These are phyloP conservation scores for Anthopleura sola DNA, from an alignment of 64 coral and sea anemone genomes.

Conservation along the genomic window DNA sequence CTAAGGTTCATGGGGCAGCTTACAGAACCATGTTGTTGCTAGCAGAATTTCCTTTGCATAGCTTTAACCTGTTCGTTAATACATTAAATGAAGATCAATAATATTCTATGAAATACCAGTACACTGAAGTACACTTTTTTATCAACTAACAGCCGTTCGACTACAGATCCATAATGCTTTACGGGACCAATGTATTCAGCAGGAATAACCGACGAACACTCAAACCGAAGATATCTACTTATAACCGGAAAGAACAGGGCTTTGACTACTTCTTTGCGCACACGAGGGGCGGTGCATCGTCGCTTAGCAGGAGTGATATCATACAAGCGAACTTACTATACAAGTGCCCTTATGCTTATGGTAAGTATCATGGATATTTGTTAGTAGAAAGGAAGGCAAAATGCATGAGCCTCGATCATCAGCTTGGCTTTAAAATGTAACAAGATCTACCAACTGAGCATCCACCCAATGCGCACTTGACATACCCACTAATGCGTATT, in stretches of 20 bases:
- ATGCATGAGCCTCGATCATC: no score
- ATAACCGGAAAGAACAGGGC: slow-evolving; percentile 31
- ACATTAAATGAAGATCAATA: no score
- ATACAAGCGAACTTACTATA: slow-evolving; percentile 80
- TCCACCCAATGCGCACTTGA: background rate
- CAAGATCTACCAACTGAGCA: background rate
- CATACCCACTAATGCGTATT: background rate
- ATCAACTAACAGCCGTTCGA: slow-evolving; percentile 19
- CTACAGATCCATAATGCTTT: slow-evolving; percentile 66
- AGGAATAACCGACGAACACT: slow-evolving; percentile 41
- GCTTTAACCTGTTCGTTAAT: no score
- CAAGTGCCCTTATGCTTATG: slow-evolving; percentile 67
- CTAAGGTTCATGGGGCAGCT: no score
- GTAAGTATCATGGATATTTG: background rate
- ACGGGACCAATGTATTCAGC: slow-evolving; percentile 41
- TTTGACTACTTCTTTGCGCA: slow-evolving; percentile 17
- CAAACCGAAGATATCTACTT: slow-evolving; percentile 14
- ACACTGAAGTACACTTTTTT: no score
- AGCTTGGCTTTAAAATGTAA: no score
- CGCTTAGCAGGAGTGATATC: slow-evolving; percentile 69
- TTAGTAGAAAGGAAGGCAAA: background rate
- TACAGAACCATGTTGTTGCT: no score
- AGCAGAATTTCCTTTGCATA: no score
- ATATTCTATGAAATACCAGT: no score
- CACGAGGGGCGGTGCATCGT: slow-evolving; percentile 46